phyloP scores from a whole-genome alignment of 2,113 vertebrate genomes.

The Grammomys dolichurus region DNA sequence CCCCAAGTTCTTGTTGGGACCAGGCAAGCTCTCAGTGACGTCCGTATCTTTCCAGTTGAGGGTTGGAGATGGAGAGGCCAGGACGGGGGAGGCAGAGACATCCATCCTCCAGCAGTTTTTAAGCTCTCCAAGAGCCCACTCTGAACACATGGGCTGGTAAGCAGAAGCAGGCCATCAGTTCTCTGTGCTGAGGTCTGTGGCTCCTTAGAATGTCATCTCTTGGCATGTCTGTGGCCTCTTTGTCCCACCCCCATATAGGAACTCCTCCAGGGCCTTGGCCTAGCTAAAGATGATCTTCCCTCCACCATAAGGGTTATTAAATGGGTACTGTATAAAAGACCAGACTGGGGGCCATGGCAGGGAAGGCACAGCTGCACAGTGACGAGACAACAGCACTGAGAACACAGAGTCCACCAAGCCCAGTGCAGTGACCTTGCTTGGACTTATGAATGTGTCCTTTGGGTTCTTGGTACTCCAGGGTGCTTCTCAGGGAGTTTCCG shows the following conservation, averaged over 20 bases:
- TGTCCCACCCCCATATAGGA: background rate
- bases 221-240: accelerated
- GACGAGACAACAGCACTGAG: background rate
- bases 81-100: accelerated
- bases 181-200: constrained; percentile 9
- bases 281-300: background rate
- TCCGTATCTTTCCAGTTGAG: background rate
- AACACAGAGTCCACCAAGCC: background rate
- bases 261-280: background rate
- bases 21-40: background rate
- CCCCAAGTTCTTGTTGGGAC: background rate
- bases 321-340: background rate
- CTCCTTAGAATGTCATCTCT: background rate
- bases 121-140: background rate
- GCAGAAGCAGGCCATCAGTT: background rate
- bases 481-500: constrained; percentile 45
- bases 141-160: background rate
- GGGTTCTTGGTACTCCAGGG: background rate
- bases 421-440: background rate
- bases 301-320: background rate
- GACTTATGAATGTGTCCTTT: background rate
- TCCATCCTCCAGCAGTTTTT: background rate
- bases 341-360: background rate
- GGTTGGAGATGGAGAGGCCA: background rate
- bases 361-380: background rate